A percentile compares a stretch with the other conserved stretches of the same genome.
These are phyloP conservation scores for Gnathonemus echidnorhynchus DNA, from an alignment of 2,113 vertebrate genomes.

Conservation along the genomic window DNA sequence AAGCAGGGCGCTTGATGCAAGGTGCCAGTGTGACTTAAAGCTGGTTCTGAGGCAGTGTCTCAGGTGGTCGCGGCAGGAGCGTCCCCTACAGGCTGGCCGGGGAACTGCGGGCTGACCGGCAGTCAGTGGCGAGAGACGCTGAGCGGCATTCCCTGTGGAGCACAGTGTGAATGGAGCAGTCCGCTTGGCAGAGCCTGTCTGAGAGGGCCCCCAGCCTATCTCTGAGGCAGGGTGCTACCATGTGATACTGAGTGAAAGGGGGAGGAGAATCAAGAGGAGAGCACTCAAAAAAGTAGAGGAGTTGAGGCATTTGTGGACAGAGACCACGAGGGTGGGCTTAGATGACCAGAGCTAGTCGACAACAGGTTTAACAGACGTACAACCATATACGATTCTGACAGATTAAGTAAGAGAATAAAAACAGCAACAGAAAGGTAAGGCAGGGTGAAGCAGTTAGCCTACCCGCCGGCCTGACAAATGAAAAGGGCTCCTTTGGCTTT, in stretches of 20 bases:
- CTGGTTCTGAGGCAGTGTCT: background rate
- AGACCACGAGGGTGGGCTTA: background rate
- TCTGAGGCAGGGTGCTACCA: background rate
- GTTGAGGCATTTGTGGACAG: background rate
- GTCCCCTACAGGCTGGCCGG: background rate
- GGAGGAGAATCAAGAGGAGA: background rate
- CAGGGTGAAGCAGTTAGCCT: background rate
- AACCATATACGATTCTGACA: background rate
- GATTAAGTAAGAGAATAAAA: background rate
- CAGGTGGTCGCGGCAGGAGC: background rate
- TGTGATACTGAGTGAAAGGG: background rate
- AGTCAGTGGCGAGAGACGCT: background rate
- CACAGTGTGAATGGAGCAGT: background rate
- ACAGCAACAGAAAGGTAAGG: background rate
- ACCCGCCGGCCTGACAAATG: too few relatives aligned
- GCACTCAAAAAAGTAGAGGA: background rate
- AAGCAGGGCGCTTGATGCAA: background rate
- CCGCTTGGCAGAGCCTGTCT: background rate
- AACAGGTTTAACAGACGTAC: background rate
- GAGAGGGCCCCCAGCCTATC: background rate
- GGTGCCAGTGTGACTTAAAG: background rate
- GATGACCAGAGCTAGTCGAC: background rate
- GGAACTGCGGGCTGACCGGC: background rate
- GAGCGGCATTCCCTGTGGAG: background rate
- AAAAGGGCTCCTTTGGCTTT: slow-evolving; percentile 7